These are phyloP conservation scores for Babylonia areolata DNA, from an alignment of 1,140 invertebrate genomes.

Conservation along the genomic window DNA sequence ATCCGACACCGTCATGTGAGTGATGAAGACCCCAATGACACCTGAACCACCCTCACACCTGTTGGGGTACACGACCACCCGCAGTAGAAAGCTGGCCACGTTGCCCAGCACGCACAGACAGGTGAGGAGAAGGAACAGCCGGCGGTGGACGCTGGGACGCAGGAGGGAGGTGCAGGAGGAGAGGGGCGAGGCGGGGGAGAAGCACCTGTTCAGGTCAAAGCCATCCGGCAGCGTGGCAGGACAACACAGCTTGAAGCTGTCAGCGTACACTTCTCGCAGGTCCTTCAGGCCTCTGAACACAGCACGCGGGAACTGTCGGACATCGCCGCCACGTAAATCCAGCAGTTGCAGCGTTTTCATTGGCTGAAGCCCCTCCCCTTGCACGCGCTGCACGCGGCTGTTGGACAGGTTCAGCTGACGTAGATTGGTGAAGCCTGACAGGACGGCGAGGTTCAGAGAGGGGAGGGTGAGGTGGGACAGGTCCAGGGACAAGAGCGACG, in stretches of 20 bases:
- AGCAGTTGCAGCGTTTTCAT: conserved; percentile 44
- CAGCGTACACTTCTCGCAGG: conserved; percentile 15
- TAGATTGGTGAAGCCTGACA: neutral
- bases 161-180: conserved; percentile 55
- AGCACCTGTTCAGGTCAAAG: conserved; percentile 42
- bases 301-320: neutral
- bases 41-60: neutral
- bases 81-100: conserved; percentile 46
- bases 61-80: conserved; percentile 11
- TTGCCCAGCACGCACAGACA: conserved; percentile 49
- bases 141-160: conserved; percentile 27
- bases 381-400: neutral
- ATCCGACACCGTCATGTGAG: conserved; percentile 60
- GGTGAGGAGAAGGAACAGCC: conserved; percentile 45
- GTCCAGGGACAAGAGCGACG: neutral
- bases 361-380: conserved; percentile 26
- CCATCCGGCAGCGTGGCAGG: neutral
- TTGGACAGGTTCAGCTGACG: conserved; percentile 28
- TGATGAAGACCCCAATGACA: conserved; percentile 49
- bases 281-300: neutral
- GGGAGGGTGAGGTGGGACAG: too few relatives aligned
- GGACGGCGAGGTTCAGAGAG: neutral
- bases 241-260: conserved; percentile 56
- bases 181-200: conserved; percentile 38
- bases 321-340: neutral